Percentiles rank a stretch among this genome's conserved stretches.
phyloP scores from a whole-genome alignment of 2,113 vertebrate genomes.

The Capricornis sumatraensis region DNA sequence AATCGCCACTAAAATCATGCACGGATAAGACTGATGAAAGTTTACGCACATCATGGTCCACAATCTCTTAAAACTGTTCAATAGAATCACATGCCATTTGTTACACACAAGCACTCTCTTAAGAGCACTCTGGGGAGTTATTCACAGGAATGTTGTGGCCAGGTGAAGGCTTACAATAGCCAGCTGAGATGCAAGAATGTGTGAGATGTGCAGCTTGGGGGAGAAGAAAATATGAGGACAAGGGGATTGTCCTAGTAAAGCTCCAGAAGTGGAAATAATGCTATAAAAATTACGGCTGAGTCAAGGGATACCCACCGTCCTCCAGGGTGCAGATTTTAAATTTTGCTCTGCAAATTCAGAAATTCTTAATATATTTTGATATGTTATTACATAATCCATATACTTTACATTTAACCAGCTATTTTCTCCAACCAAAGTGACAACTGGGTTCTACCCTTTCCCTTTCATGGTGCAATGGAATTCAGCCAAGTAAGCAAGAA shows the following conservation, averaged over 20 bases:
- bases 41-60: not conserved
- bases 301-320: slow-evolving; percentile 3
- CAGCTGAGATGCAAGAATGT: not conserved
- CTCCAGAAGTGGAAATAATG: slow-evolving; percentile 30
- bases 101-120: not conserved
- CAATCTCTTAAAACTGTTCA: not conserved
- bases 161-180: not conserved
- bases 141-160: not conserved
- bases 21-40: not conserved
- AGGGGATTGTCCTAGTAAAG: slow-evolving; percentile 18
- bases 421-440: slow-evolving; percentile 18
- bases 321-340: slow-evolving; percentile 20
- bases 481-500: not conserved
- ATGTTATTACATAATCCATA: not conserved
- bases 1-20: not conserved
- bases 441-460: not conserved
- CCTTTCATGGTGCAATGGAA: not conserved
- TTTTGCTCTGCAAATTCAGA: slow-evolving; percentile 33
- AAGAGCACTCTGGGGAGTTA: not conserved
- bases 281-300: slow-evolving; percentile 31
- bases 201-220: not conserved
- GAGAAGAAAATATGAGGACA: not conserved
- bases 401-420: slow-evolving; percentile 29
- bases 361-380: slow-evolving; percentile 21
- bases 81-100: slow-evolving; percentile 13